Evolutionary conservation across 2,888 invertebrate species (phyloP), one percentile per base, ranked within the genome.

Genomic region (Tachina lurida): DNA sequence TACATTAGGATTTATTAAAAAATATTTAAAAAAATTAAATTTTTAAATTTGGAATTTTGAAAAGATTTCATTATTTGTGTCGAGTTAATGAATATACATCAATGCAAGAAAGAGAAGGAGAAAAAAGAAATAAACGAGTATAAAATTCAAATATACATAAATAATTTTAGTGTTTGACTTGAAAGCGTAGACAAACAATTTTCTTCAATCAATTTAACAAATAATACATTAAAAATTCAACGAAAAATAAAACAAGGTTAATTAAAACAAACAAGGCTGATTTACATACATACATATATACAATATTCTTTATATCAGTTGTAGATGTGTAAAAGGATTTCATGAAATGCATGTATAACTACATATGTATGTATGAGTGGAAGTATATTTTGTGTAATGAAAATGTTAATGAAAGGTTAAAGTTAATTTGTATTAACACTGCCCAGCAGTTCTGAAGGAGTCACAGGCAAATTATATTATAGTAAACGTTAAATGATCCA

Each of bases 111-210:
- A 90, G 91, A 91, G 90, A 91, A 88, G 90, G 90, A 91, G 91
- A 91, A 91, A 83, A 90, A 91, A 91, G 91, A 91, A 91, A 91
- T 91, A 90, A 91, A 90, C 91, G 91, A 91, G 91, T 91, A 91
- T 89, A 91, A 84, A 78, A 90, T 91, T 90, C 91, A 91, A 91
- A 91, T 91, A 91, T n/a, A n/a, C n/a, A n/a, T 88, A 90, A 90
- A 91, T 90, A 90, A 91, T 87, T 83, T 87, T 86, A 88, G 90
- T 89, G 88, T 88, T 87, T 88, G 82, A 87, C 83, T 86, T 75
- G 85, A 80, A 84, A 67, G 83, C 77, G 74, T 60, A 84, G 73
- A 84, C 83, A 77, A 84, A 84, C 67, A 74, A 74, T 81, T 45
- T 76, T 75, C 47, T 73, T 60, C 43, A 73, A 73, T 65, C 65